A percentile compares a stretch with the other conserved stretches of the same genome.
These are phyloP conservation scores for Hypanus sabinus DNA, from an alignment of 2,113 vertebrate genomes.

Conservation along the genomic window DNA sequence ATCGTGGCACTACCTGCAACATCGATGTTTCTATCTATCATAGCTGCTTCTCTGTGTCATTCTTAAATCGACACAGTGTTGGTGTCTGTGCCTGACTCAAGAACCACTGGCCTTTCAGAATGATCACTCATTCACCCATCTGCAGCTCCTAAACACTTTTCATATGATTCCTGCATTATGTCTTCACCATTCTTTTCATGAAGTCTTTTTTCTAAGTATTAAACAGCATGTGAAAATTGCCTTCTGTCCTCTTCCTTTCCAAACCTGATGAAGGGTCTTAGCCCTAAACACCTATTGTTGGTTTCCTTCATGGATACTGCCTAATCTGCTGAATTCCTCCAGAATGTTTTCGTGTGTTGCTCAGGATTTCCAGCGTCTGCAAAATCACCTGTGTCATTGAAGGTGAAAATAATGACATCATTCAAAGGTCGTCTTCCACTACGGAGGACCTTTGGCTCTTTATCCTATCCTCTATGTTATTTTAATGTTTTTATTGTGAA, in stretches of 20 bases:
- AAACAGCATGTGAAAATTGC: not conserved
- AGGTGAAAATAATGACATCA: not conserved
- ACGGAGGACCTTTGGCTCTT: not conserved
- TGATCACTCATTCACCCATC: not conserved
- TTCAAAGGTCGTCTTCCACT: not conserved
- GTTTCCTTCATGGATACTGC: too few species aligned
- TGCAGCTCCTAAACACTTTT: not conserved
- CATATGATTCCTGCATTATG: not conserved
- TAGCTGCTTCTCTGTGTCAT: not conserved
- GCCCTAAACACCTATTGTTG: too few species aligned
- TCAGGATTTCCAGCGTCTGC: too few species aligned
- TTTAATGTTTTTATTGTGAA: not conserved
- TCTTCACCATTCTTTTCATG: not conserved
- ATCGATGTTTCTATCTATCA: too few species aligned
- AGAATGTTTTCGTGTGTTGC: too few species aligned
- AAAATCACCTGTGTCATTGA: too few species aligned
- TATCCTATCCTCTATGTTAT: not conserved
- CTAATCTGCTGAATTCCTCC: too few species aligned
- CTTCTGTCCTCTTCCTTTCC: too few species aligned
- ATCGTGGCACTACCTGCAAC: too few species aligned
- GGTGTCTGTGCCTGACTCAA: not conserved
- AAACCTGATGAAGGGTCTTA: too few species aligned
- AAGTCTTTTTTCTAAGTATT: not conserved
- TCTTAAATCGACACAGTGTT: not conserved
- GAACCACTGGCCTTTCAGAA: not conserved